Base-by-base conservation (phyloP, 92 coral and sea anemone species). In the Porites cylindrica region DNA sequence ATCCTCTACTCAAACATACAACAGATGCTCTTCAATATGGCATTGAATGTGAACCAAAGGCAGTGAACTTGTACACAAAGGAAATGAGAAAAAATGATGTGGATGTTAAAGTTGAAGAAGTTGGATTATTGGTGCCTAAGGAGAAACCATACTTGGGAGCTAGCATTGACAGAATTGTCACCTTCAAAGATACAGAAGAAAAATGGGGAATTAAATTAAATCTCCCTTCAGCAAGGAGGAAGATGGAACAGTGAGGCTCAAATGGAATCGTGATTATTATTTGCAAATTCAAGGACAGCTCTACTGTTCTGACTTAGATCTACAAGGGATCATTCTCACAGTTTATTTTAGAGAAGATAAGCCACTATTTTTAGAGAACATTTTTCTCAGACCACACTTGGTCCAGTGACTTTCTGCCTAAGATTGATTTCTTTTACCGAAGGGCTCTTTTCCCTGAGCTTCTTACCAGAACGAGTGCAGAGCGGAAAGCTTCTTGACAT, bases 391-490 rank as follows among this genome's bases (percentile, higher is more conserved):
- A 24, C 0, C 24, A 81, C 18, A 68, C 70, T 81, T 89, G 86
- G 92, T 16, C 38, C 16, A 52, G 76, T 19, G 70, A 54, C 3
- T 43, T 66, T 23, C 70, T 90, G n/a, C 90, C 93, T 14, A 91
- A 80, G 58, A 70, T 91, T 14, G 89, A 91, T n/a, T 91, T 56
- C 54, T 87, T 91, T 74, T 91, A 68, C 79, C 87, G 73, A 78
- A 47, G 89, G 20, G 94, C 91, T n/a, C 64, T 91, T 53, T 76
- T 77, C 47, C 94, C 94, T 61, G 94, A 91, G 74, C 71, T 82
- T 18, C 61, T 87, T 4, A 91, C 94, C 10, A 76, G 23, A 84
- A 51, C 76, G 88, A 47, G 86, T 91, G 56, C 67, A 82, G 19
- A 85, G 91, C 18, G 94, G 88, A 10, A 82, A 78, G 43, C 76